phyloP scores from a whole-genome alignment of 2,113 vertebrate genomes.

The Oreotrochilus melanogaster region DNA sequence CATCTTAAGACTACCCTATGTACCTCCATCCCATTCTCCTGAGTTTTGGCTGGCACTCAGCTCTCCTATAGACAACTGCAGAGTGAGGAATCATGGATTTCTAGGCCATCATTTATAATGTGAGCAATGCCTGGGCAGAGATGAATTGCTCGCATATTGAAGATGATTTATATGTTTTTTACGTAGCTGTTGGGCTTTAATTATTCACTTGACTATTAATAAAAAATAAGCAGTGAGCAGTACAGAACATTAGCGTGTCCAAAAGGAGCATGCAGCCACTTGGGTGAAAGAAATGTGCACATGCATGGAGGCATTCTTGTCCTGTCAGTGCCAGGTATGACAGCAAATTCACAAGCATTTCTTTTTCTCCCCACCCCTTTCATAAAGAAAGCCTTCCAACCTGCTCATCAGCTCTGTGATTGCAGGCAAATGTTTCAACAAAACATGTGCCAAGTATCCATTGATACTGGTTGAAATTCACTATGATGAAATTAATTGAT shows the following conservation, averaged over 20 bases:
- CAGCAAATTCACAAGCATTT: conserved; percentile 59
- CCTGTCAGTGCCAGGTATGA: conserved; percentile 18
- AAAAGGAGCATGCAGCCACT: conserved; percentile 21
- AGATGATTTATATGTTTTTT: conserved; percentile 77
- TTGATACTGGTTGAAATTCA: conserved; percentile 79
- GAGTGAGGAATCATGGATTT: conserved; percentile 53
- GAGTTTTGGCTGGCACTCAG: background rate
- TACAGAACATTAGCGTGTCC: conserved; percentile 58
- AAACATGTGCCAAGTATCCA: conserved; percentile 77
- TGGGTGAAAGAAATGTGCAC: conserved; percentile 4
- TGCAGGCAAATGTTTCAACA: conserved; percentile 79
- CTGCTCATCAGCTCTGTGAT: conserved; percentile 77
- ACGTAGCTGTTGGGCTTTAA: conserved; percentile 74
- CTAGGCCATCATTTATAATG: conserved; percentile 62
- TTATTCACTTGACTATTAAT: conserved; percentile 84
- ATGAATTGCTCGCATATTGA: conserved; percentile 52
- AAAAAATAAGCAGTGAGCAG: conserved; percentile 75
- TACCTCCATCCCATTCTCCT: background rate
- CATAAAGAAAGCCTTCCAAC: conserved; percentile 76
- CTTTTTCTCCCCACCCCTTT: background rate
- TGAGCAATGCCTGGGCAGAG: conserved; percentile 54
- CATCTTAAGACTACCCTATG: background rate
- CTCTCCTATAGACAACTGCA: conserved; percentile 19
- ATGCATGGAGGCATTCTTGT: background rate
- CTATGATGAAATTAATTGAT: conserved; percentile 76